Percentiles rank a stretch among this genome's conserved stretches.
Evolutionary conservation across 2,888 invertebrate species (phyloP).

Genomic region (Pedicia rivosa): DNA sequence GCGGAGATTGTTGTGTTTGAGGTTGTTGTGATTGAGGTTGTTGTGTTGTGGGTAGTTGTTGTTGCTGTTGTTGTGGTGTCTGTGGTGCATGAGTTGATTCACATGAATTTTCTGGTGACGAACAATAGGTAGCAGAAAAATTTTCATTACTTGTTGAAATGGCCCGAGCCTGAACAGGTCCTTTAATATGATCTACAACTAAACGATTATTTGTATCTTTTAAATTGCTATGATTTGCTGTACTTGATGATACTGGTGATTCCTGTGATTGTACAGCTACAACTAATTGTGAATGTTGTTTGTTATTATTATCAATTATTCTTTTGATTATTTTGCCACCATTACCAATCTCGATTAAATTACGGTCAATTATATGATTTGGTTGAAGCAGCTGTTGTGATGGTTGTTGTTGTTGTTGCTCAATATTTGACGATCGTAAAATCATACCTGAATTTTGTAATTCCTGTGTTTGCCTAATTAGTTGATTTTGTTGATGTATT

Average conservation of each 20-base stretch:
- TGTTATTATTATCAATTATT: too few relatives aligned
- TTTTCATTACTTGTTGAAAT: constrained; percentile 72
- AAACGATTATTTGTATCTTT: constrained; percentile 17
- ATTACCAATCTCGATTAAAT: too few relatives aligned
- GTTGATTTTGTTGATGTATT: constrained; percentile 20
- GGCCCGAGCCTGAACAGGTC: constrained; percentile 69
- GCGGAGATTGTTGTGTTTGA: constrained; percentile 28
- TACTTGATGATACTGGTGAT: constrained; percentile 37
- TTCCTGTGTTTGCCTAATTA: constrained; percentile 16
- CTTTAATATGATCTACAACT: constrained; percentile 29
- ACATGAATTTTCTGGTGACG: too few relatives aligned
- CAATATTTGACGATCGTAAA: neutral
- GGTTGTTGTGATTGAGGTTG: constrained; percentile 23
- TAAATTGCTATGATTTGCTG: constrained; percentile 48
- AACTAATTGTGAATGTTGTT: too few relatives aligned
- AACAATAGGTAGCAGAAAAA: constrained; percentile 42
- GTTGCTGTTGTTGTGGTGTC: too few relatives aligned
- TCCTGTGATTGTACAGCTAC: constrained; percentile 14
- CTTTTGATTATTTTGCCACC: too few relatives aligned
- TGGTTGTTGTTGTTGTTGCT: constrained; percentile 9
- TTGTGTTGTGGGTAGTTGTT: neutral
- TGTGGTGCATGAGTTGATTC: too few relatives aligned
- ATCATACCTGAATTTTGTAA: constrained; percentile 9
- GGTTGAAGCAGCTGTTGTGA: constrained; percentile 7
- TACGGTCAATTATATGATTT: too few relatives aligned